These are phyloP conservation scores for human DNA, from an alignment of 2,113 vertebrate species.

Conservation along the genomic window DNA sequence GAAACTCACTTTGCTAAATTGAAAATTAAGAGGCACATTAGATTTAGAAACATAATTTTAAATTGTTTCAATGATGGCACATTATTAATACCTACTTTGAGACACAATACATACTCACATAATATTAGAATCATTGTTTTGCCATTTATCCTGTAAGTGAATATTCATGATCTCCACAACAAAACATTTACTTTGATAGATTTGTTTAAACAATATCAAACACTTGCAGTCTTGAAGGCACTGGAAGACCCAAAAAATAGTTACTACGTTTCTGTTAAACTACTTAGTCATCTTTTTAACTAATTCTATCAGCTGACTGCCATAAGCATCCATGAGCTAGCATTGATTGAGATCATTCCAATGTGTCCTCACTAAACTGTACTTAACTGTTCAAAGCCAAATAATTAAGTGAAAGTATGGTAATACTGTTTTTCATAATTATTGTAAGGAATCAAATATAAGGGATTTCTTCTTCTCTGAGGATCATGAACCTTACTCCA, in stretches of 20 bases:
- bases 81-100: not conserved
- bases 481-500: constrained; percentile 5
- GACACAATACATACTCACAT: not conserved
- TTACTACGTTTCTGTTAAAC: not conserved
- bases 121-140: not conserved
- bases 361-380: not conserved
- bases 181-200: constrained; percentile 5
- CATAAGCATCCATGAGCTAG: not conserved
- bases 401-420: not conserved
- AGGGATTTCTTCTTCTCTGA: not conserved
- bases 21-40: too few species aligned
- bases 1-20: not conserved
- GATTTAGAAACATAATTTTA: not conserved
- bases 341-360: not conserved
- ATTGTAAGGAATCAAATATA: constrained; percentile 36
- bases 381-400: constrained; percentile 1
- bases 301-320: not conserved
- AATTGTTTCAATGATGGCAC: not conserved
- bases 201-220: constrained; percentile 6
- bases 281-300: not conserved
- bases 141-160: not conserved
- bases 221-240: not conserved
- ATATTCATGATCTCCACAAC: not conserved
- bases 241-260: not conserved
- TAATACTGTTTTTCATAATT: not conserved